Evolutionary conservation across 2,797 vertebrate genomes (phyloP), one percentile per base, ranked within the genome.

Genomic region (Lithobates pipiens): DNA sequence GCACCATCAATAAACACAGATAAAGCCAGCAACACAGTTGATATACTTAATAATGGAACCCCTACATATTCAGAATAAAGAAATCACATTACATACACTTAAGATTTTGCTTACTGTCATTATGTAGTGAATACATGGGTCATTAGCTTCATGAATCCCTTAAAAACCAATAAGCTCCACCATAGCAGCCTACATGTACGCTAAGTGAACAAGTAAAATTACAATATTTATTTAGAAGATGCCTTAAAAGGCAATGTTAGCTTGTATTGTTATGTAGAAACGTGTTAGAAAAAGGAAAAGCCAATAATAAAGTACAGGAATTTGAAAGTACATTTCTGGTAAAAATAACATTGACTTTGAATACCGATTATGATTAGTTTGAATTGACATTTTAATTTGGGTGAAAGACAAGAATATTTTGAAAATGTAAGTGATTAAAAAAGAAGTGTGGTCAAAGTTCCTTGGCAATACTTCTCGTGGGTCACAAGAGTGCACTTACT

Each of bases 81-180:
- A 76, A 29, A 72, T 67, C 57, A 63, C 65, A 87, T 86, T 83
- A 86, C 57, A 83, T 74, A 61, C 83, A 74, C 61, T 83, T 86
- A 86, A 78, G 85, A 78, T 87, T 61, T 83, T 80, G 85, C 61
- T 79, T 79, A 87, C 85, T 87, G 85, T 83, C 77, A 82, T 80
- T 83, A 79, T 80, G 81, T 70, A 76, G 74, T 65, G 39, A 83
- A 79, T 69, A 34, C 85, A 87, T 79, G 85, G 85, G 27, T 80
- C 85, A 87, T 86, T 86, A 86, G 75, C 61, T 83, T 79, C 80
- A 86, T 86, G 81, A 83, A 77, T 86, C 85, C 76, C 68, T 69
- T 83, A 76, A 86, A 72, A 86, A 83, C 76, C 25, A 78, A 85
- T 73, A 85, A 79, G 75, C 25, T 46, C 61, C 63, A 77, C 32